Percentiles rank a stretch among this genome's conserved stretches.
Evolutionary conservation across 2,888 invertebrate species (phyloP).

Genomic region (Alitta virens): DNA sequence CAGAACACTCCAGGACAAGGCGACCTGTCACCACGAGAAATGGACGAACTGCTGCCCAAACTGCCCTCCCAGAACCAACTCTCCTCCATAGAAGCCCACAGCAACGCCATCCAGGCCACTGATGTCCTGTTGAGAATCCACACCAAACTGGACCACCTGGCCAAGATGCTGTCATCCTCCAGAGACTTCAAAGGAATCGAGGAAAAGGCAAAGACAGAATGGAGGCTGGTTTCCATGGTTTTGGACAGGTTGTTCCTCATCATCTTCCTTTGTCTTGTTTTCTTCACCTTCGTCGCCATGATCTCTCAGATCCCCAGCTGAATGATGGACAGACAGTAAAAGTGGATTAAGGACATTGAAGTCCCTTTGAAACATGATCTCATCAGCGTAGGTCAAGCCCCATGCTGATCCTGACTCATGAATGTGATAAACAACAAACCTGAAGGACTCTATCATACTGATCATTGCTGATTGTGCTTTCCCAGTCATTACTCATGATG

Average conservation of each 20-base stretch:
- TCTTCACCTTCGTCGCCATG: slow-evolving; percentile 5
- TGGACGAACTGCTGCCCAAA: slow-evolving; percentile 1
- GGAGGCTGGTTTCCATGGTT: slow-evolving; percentile 15
- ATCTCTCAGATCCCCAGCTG: slow-evolving; percentile 5
- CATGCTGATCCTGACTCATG: too few relatives aligned
- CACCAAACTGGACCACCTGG: slow-evolving; percentile 2
- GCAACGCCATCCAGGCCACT: background rate
- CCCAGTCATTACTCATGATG: too few relatives aligned
- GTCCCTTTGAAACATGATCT: too few relatives aligned
- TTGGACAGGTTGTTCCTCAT: slow-evolving; percentile 17
- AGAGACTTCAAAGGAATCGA: background rate
- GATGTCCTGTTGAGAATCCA: background rate
- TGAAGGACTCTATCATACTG: too few relatives aligned
- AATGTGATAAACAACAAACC: too few relatives aligned
- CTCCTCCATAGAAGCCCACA: background rate
- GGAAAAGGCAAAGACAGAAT: slow-evolving; percentile 3
- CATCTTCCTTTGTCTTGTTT: slow-evolving; percentile 5
- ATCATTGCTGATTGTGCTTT: too few relatives aligned
- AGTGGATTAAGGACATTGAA: too few relatives aligned
- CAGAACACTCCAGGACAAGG: background rate
- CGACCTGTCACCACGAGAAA: background rate
- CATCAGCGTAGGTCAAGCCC: too few relatives aligned
- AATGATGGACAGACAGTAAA: too few relatives aligned
- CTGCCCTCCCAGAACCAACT: too few relatives aligned
- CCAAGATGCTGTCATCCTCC: background rate